Conservation (phyloP, 2,888 invertebrate genomes). For the Ichneumon xanthorius region DNA sequence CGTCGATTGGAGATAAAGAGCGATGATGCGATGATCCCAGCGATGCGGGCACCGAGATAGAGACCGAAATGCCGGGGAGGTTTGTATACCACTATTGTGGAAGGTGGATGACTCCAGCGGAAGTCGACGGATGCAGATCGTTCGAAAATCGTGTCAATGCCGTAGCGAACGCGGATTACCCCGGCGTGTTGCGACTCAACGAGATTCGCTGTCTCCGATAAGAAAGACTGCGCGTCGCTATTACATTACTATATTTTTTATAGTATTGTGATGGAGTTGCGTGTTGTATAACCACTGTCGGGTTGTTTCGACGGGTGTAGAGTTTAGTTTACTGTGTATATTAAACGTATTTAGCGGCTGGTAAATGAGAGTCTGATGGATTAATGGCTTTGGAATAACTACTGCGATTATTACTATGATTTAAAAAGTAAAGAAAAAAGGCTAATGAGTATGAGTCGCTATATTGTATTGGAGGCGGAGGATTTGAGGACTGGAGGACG, state of each 20-base stretch:
- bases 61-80: neutral
- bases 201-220: conserved; percentile 58
- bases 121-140: conserved; percentile 72
- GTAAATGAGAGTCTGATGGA: neutral
- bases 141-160: conserved; percentile 79
- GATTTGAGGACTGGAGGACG: no score
- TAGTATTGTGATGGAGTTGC: neutral
- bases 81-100: conserved; percentile 37
- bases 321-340: no score
- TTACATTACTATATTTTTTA: conserved; percentile 28
- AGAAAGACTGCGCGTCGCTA: conserved; percentile 37
- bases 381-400: neutral
- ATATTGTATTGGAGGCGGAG: no score
- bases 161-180: conserved; percentile 62
- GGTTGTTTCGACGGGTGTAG: neutral
- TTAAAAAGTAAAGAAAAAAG: neutral
- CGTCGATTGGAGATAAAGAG: conserved; percentile 41
- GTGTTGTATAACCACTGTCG: conserved; percentile 4
- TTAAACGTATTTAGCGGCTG: neutral
- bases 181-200: conserved; percentile 49
- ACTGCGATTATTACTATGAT: neutral
- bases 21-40: conserved; percentile 49
- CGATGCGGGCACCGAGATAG: neutral
- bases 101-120: conserved; percentile 65
- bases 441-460: no score